Base-by-base conservation (phyloP, 1,140 invertebrate genomes). In the Ceratosolen solmsi region DNA sequence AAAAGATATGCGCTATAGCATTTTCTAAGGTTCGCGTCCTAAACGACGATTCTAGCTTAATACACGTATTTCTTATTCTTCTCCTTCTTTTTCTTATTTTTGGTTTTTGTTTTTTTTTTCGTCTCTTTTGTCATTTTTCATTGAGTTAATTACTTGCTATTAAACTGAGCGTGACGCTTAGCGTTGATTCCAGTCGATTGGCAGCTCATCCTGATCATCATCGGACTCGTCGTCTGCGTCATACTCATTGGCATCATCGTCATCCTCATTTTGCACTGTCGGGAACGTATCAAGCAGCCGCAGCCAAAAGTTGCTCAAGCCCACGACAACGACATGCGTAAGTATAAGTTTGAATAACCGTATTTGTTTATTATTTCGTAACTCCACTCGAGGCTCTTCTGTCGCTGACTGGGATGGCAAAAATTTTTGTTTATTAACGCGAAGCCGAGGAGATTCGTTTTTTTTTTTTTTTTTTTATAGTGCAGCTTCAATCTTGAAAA, bases 131-230 rank as follows among this genome's bases (percentile, higher is more conserved):
- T 15, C 58, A 7, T 30, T 30, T 63, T 30, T 15, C 58, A 71
- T 71, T 74, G 72, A 63, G 60, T 79, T 60, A 76, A 73, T 17
- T 70, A 46, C 20, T n/a, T 20, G 73, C 15, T 49, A 78, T 88
- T 90, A 92, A 89, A 79, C 87, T 83, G 86, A 80, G 82, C 86
- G 75, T 90, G 87, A 90, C 86, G 84, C 80, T 90, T 86, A 92
- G 91, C 91, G 84, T 89, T 92, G 89, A 92, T 92, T 90, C 90
- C 91, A 90, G 90, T 92, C 86, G 90, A 92, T 88, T 92, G 90
- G 91, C 91, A 92, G 86, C 92, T 93, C 71, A 91, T 93, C 83
- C 88, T 93, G 77, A 92, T 93, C 83, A 89, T 93, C 85, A 91
- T 91, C 36, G 91, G 92, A 77, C 89, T 93, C 46, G 89, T 92